These are phyloP conservation scores for Hylomyscus alleni DNA, from an alignment of 2,797 vertebrate genomes.

Conservation along the genomic window DNA sequence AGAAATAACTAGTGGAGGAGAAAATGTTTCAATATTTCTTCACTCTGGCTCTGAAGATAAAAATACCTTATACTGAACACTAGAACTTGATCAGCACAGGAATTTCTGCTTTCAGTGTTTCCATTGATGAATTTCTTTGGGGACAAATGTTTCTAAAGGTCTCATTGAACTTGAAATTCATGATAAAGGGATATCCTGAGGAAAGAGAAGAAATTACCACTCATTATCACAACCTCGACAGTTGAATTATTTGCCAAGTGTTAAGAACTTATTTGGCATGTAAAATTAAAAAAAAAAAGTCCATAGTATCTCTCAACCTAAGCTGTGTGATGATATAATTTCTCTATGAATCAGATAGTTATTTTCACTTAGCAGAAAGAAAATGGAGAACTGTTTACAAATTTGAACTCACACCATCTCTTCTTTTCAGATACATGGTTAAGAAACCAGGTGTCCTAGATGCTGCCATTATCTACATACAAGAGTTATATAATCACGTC, in stretches of 20 bases:
- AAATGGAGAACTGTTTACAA: neutral
- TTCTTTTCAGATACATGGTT: neutral
- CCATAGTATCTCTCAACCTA: neutral
- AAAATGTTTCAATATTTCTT: neutral
- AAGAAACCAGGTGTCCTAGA: neutral
- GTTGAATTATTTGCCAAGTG: neutral
- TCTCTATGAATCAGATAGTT: neutral
- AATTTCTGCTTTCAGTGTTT: neutral
- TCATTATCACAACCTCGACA: neutral
- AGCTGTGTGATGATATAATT: neutral
- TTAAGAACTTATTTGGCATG: neutral
- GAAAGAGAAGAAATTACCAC: neutral
- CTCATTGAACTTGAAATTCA: neutral
- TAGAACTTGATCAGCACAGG: neutral
- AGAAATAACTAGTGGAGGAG: neutral
- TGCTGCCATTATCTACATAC: too few species aligned
- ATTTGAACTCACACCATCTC: neutral
- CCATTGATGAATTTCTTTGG: neutral
- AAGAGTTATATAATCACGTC: neutral
- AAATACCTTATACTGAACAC: neutral
- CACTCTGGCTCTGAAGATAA: neutral
- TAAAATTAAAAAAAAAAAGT: neutral
- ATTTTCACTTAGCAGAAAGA: neutral
- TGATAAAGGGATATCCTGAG: neutral
- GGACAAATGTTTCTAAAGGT: neutral